Evolutionary conservation across 2,888 invertebrate genomes (phyloP), one percentile per base, ranked within the genome.

Genomic region (Metallyticus violacea): DNA sequence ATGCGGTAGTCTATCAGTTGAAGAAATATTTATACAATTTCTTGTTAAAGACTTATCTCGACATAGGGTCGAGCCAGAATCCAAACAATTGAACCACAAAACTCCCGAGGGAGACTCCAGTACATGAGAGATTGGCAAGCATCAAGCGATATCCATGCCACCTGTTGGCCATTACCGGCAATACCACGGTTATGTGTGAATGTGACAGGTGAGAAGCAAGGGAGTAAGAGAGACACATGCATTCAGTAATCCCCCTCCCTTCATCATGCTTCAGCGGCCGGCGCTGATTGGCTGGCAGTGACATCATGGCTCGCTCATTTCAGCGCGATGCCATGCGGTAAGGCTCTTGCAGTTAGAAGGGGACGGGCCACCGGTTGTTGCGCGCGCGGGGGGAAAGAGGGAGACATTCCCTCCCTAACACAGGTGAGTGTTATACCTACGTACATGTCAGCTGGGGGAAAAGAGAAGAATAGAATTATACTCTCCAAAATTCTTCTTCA

Each of bases 231-330:
- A 62, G 40, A 62, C n/a, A n/a, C n/a, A n/a, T n/a, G n/a, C n/a
- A n/a, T n/a, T n/a, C n/a, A n/a, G 40, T 15, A 62, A 62, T 22
- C 40, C 40, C 22, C 3, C 40, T 62, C 40, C 40, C 40, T 22
- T 62, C 40, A 22, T 15, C 40, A 62, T 62, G 40, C 22, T 62
- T 15, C 15, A 62, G 40, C 9, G 40, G 22, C 15, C 22, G 26
- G 62, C 26, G 62, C 40, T 77, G 85, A 85, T 85, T 85, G 85
- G 85, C 62, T 27, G 62, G 85, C 76, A 28, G 85, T 80, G 81
- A 81, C 85, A 79, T 85, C 85, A 85, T 62, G 85, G 79, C 27
- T 25, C 26, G 7, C 28, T n/a, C n/a, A n/a, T n/a, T n/a, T n/a
- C n/a, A n/a, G n/a, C n/a, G n/a, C n/a, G n/a, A 28, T 26, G 25